Base-by-base conservation (phyloP, 2,888 invertebrate species). In the Taphrorychus bicolor region DNA sequence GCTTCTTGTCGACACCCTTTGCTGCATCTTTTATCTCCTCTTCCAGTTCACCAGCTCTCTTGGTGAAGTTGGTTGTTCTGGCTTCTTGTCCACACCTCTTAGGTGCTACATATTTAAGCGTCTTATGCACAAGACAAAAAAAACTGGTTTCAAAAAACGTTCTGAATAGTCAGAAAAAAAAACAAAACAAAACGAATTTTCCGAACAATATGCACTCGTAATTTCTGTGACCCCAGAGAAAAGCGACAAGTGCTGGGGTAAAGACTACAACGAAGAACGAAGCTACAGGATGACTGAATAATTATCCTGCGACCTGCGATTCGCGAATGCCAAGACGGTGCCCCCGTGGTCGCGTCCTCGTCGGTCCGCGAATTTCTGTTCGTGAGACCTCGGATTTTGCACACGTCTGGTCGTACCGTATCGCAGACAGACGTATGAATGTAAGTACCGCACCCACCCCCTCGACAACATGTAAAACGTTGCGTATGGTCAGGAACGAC, bases 381-480 rank as follows among this genome's bases (percentile, higher is more conserved):
- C 66, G 66, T 54, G 60, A 49, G 48, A 24, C 49, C 49, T 66
- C 66, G 68, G 68, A 59, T 69, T 69, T 69, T 65, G 69, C 69
- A 65, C 69, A 69, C 65, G 60, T 53, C 16, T 21, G 40, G 61
- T 61, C 61, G 66, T 66, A 66, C 66, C 66, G 22, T 42, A 66
- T 32, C 24, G 19, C 63, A 19, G 5, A 51, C 51, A n/a, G n/a
- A n/a, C n/a, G n/a, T n/a, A 48, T 40, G 42, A 49, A 66, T 60
- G 66, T 11, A 21, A 54, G 61, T 58, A 61, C 67, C 58, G 58
- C 68, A 48, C 63, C 68, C 59, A 60, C 54, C 45, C 57, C 64
- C 63, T 42, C 63, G 76, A n/a, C 75, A 78, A 79, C 80, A n/a
- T n/a, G n/a, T n/a, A n/a, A n/a, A 79, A 81, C 78, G 78, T 82